Evolutionary conservation across 1,140 invertebrate genomes (phyloP), one percentile per base, ranked within the genome.

Genomic region (Zophobas morio): DNA sequence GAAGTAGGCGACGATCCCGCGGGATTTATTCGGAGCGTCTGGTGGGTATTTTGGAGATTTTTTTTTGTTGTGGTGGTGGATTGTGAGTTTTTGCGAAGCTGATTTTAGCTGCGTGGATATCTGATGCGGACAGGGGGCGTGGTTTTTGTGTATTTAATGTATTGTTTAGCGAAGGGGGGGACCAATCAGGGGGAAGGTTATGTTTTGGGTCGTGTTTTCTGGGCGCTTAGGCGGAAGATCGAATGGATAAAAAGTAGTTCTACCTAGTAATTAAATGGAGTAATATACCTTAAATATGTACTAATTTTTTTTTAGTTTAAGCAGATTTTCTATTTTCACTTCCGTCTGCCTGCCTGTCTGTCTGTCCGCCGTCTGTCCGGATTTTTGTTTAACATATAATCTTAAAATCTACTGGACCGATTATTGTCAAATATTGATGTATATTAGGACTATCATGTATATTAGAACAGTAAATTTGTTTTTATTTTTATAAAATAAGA

Each of bases 171-270:
- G 4, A n/a, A 46, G 20, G 20, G 2, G 34, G 37, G 56, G 1
- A 39, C 56, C 56, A 60, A 60, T 60, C 56, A 6, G 33, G n/a
- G 33, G n/a, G 56, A 60, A 36, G 34, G n/a, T 60, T 60, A 54
- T 54, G 33, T 32, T 20, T 34, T 33, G 8, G 3, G 42, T 20
- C 20, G 20, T 20, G 20, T 20, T 46, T 46, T 46, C 3, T 46
- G 32, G 8, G 6, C 8, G 1, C 33, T 54, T 54, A 34, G 35
- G 35, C 35, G 53, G 53, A n/a, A 34, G 3, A 1, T 32, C 53
- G 53, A 54, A 20, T 32, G 2, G 2, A 54, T 54, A 34, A 33
- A 54, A 20, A 54, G 51, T 8, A 20, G 33, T 53, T 53, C 20
- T 32, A 53, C 51, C n/a, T 8, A 6, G 5, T 33, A 53, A 33